These are phyloP conservation scores for Coregonus suidteri DNA, from an alignment of 2,797 vertebrate genomes.

Conservation along the genomic window DNA sequence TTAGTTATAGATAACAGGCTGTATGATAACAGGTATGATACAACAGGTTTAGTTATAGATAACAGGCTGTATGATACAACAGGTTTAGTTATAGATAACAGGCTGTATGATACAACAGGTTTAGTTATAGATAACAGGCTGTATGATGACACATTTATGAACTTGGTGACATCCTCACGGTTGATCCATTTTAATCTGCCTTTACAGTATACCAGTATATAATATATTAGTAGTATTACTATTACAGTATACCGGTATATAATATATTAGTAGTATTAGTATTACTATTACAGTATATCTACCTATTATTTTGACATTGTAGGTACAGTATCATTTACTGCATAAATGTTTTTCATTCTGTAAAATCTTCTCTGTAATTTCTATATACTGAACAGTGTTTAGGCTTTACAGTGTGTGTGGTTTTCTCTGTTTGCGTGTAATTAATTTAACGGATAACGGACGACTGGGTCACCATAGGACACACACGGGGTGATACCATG, in stretches of 20 bases:
- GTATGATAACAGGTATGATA: too few relatives aligned
- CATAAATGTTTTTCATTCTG: background rate
- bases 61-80: too few relatives aligned
- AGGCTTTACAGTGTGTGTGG: background rate
- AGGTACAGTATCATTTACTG: background rate
- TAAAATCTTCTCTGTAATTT: background rate
- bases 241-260: background rate
- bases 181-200: too few relatives aligned
- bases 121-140: too few relatives aligned
- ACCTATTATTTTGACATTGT: background rate
- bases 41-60: too few relatives aligned
- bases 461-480: background rate
- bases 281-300: background rate
- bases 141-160: too few relatives aligned
- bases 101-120: too few relatives aligned
- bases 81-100: too few relatives aligned
- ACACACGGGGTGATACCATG: background rate
- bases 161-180: too few relatives aligned
- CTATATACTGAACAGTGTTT: background rate
- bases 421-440: background rate
- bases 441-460: background rate
- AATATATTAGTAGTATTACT: too few relatives aligned
- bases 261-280: background rate
- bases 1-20: too few relatives aligned
- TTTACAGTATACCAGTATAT: too few relatives aligned